Conservation (phyloP, 2,888 invertebrate genomes). For the Spodoptera picta region DNA sequence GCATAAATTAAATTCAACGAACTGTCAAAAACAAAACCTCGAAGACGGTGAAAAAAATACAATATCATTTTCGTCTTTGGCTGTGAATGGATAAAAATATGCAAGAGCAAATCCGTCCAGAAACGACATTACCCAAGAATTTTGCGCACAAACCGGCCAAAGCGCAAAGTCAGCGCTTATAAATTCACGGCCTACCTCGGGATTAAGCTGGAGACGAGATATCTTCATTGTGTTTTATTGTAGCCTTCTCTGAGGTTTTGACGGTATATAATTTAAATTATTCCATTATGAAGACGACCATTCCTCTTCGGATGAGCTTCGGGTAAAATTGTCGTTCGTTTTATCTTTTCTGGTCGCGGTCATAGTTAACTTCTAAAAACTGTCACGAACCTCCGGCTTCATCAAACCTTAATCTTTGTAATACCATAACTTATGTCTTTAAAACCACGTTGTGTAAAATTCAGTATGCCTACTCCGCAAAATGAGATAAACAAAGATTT, state of each 20-base stretch:
- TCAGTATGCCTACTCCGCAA: background rate
- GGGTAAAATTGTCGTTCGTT: conserved; percentile 49
- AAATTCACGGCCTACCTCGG: conserved; percentile 71
- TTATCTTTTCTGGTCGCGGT: conserved; percentile 49
- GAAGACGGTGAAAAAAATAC: background rate
- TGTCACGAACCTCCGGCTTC: background rate
- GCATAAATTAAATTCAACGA: no score
- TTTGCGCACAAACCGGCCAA: conserved; percentile 69
- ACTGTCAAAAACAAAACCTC: no score
- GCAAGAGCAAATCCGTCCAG: conserved; percentile 32
- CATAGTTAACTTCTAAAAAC: background rate
- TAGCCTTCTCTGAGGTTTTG: conserved; percentile 67
- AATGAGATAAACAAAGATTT: conserved; percentile 14
- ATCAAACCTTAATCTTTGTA: background rate
- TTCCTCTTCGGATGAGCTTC: conserved; percentile 53
- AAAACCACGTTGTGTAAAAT: background rate
- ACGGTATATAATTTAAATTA: conserved; percentile 80
- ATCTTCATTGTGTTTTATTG: conserved; percentile 77
- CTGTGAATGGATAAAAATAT: conserved; percentile 23
- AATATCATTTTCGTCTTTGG: background rate
- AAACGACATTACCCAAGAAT: conserved; percentile 49
- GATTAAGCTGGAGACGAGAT: conserved; percentile 74
- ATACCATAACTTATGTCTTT: background rate
- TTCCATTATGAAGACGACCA: conserved; percentile 72
- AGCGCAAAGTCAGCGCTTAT: conserved; percentile 75